These are phyloP conservation scores for Gouania willdenowi DNA, from an alignment of 2,797 vertebrate species.

Conservation along the genomic window DNA sequence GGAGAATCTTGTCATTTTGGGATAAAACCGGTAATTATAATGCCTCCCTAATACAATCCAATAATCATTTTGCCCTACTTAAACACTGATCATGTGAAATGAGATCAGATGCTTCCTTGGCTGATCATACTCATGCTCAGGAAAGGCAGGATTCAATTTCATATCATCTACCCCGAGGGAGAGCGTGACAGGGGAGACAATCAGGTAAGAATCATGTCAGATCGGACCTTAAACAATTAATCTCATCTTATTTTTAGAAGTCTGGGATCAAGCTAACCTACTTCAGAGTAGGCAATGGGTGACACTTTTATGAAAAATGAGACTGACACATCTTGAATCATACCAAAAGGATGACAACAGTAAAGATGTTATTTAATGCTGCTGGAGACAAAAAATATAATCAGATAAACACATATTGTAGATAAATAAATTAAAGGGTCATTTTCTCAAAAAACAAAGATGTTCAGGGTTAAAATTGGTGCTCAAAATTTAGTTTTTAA, in stretches of 20 bases:
- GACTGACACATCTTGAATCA: too few species aligned
- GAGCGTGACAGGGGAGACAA: conserved; percentile 47
- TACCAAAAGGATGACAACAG: too few species aligned
- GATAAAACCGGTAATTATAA: too few species aligned
- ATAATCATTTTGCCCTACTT: conserved; percentile 64
- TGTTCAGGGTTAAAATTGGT: too few species aligned
- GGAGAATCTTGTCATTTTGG: too few species aligned
- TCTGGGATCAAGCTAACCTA: conserved; percentile 57
- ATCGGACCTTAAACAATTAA: conserved; percentile 75
- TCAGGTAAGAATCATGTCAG: conserved; percentile 70
- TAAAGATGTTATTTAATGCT: not conserved
- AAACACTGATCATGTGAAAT: conserved; percentile 60
- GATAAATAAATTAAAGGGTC: too few species aligned
- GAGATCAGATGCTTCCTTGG: conserved; percentile 54
- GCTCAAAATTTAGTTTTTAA: too few species aligned
- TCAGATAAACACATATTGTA: too few species aligned
- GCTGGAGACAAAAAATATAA: too few species aligned
- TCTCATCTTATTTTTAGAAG: conserved; percentile 71
- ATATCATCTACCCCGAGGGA: conserved; percentile 49
- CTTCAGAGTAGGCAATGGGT: conserved; percentile 16
- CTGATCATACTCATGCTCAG: conserved; percentile 24
- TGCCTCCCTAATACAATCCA: too few species aligned
- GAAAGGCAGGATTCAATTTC: conserved; percentile 66
- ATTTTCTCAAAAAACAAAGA: too few species aligned
- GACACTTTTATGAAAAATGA: too few species aligned